phyloP scores from a whole-genome alignment of 2,113 vertebrate genomes.

The Oreotrochilus melanogaster region DNA sequence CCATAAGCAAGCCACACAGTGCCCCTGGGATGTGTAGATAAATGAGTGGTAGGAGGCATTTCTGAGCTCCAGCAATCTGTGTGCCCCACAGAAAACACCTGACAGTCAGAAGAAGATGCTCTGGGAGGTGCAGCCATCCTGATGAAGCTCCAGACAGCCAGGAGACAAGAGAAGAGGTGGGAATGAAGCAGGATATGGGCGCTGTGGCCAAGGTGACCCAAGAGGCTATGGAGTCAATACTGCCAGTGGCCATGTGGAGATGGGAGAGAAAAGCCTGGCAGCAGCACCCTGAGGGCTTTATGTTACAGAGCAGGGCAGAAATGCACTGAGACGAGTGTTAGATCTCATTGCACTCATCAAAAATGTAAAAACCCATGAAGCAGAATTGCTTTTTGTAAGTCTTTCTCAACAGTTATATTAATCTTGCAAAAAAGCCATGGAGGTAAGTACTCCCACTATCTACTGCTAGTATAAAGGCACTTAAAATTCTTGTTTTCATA shows the following conservation, averaged over 20 bases:
- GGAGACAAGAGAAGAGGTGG: neutral
- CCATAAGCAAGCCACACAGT: accelerated
- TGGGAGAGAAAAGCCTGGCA: neutral
- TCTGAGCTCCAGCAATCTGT: neutral
- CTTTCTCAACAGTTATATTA: neutral
- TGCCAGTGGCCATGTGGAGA: neutral
- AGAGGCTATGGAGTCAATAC: neutral
- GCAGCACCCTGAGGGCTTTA: neutral
- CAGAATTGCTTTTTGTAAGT: neutral
- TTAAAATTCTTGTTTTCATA: neutral
- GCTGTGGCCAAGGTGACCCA: accelerated
- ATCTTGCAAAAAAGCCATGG: neutral
- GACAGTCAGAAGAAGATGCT: neutral
- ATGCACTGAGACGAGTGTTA: neutral
- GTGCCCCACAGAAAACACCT: neutral
- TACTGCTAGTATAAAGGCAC: neutral
- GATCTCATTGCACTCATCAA: neutral
- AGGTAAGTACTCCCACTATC: neutral
- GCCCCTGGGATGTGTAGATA: neutral
- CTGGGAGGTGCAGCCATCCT: neutral
- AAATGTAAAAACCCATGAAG: neutral
- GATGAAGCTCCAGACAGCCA: neutral
- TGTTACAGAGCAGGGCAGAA: neutral
- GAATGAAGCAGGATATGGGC: neutral
- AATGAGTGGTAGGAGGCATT: accelerated